A percentile compares a stretch with the other conserved stretches of the same genome.
These are phyloP conservation scores for Chironomus tentans DNA, from an alignment of 2,888 invertebrate genomes.

Conservation along the genomic window DNA sequence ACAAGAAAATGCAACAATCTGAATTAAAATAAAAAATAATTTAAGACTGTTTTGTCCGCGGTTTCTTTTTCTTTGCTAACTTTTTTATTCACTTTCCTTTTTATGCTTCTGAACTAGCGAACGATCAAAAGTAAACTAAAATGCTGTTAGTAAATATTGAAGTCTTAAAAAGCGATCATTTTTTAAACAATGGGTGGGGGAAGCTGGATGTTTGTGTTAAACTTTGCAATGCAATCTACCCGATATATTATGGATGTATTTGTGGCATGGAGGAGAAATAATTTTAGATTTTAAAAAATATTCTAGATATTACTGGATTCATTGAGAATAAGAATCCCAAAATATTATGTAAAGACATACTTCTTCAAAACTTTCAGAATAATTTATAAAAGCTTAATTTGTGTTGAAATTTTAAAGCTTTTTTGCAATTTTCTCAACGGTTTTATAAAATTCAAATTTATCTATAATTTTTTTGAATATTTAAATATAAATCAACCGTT, in stretches of 20 bases:
- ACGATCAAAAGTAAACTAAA: slow-evolving; percentile 27
- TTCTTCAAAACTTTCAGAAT: too few relatives aligned
- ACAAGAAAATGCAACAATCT: neutral
- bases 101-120: slow-evolving; percentile 12
- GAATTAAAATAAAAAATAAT: neutral
- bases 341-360: too few relatives aligned
- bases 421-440: too few relatives aligned
- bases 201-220: neutral
- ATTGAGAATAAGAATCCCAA: too few relatives aligned
- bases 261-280: neutral
- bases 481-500: too few relatives aligned
- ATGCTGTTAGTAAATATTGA: slow-evolving; percentile 17
- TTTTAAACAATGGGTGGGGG: neutral
- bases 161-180: slow-evolving; percentile 22
- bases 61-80: neutral
- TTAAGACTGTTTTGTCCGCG: neutral
- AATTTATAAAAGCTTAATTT: too few relatives aligned
- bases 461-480: too few relatives aligned
- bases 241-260: neutral
- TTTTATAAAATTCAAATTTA: too few relatives aligned
- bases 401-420: too few relatives aligned
- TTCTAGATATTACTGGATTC: too few relatives aligned
- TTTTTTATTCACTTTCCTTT: neutral
- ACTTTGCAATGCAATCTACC: neutral
- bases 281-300: too few relatives aligned